Evolutionary conservation across 2,797 vertebrate species (phyloP).

Genomic region (Sebastes glaucus): DNA sequence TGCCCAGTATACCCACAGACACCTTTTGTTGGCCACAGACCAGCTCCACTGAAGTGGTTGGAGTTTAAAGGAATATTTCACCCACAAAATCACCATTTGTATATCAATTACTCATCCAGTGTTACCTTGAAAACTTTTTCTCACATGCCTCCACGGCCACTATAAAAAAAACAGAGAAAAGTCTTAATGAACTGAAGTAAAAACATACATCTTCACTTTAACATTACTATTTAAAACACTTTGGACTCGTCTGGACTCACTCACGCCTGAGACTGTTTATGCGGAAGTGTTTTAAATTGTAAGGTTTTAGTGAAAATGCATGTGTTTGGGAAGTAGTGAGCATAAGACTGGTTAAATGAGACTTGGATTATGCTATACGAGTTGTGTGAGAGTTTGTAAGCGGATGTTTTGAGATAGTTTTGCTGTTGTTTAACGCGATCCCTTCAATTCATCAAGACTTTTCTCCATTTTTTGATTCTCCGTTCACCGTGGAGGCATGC

Average conservation of each 20-base stretch:
- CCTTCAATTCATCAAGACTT: not conserved
- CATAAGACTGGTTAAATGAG: not conserved
- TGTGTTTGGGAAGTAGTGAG: not conserved
- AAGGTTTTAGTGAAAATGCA: not conserved
- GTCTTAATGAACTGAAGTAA: not conserved
- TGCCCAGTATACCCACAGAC: not conserved
- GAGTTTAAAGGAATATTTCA: not conserved
- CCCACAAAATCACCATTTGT: not conserved
- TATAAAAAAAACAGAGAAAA: not conserved
- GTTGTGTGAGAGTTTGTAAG: not conserved
- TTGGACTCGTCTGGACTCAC: not conserved
- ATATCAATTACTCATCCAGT: not conserved
- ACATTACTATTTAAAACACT: not conserved
- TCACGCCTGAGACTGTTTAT: not conserved
- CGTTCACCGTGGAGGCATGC: not conserved
- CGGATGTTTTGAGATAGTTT: not conserved
- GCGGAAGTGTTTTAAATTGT: not conserved
- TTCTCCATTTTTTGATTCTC: not conserved
- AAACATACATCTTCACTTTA: not conserved
- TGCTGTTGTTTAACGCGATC: not conserved
- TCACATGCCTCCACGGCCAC: too few species aligned
- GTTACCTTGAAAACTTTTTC: too few species aligned
- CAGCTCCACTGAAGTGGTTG: constrained; percentile 11
- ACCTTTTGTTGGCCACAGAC: not conserved
- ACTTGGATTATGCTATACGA: not conserved